Percentiles rank a stretch among this genome's conserved stretches.
Conservation (phyloP, 2,797 vertebrate species). For the Sebastiscus tertius region DNA sequence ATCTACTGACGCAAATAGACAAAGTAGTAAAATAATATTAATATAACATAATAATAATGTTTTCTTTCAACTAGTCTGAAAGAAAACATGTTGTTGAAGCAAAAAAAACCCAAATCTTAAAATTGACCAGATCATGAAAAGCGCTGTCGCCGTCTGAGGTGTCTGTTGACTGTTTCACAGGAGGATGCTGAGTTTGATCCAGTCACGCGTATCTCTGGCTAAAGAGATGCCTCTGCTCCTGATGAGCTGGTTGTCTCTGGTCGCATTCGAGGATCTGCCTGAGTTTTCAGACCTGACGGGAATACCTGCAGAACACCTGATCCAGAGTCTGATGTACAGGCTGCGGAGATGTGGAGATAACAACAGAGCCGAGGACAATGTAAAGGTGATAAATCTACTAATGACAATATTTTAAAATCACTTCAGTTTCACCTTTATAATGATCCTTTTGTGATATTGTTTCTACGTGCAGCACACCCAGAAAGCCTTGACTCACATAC, state of each 20-base stretch:
- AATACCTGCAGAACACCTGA: slow-evolving; percentile 61
- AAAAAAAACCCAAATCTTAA: too few species aligned
- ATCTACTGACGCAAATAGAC: too few species aligned
- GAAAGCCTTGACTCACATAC: slow-evolving; percentile 45
- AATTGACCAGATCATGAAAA: too few species aligned
- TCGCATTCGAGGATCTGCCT: slow-evolving; percentile 68
- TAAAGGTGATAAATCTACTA: slow-evolving; percentile 44
- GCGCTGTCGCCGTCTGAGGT: rapidly evolving
- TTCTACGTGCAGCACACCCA: slow-evolving; percentile 42
- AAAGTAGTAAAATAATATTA: too few species aligned
- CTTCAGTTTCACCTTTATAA: neutral
- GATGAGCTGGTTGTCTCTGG: slow-evolving; percentile 70
- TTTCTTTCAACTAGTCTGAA: too few species aligned
- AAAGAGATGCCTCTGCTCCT: slow-evolving; percentile 61
- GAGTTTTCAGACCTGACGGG: slow-evolving; percentile 28
- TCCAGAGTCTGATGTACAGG: slow-evolving; percentile 78
- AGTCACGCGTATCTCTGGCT: neutral
- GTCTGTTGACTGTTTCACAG: slow-evolving; percentile 40
- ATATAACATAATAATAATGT: too few species aligned
- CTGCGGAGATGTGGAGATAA: slow-evolving; percentile 12
- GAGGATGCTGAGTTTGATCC: slow-evolving; percentile 58
- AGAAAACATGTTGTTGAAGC: too few species aligned
- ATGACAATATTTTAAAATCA: neutral
- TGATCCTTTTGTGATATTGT: neutral
- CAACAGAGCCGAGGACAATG: neutral